These are phyloP conservation scores for Synaphobranchus kaupii DNA, from an alignment of 2,797 vertebrate genomes.

Conservation along the genomic window DNA sequence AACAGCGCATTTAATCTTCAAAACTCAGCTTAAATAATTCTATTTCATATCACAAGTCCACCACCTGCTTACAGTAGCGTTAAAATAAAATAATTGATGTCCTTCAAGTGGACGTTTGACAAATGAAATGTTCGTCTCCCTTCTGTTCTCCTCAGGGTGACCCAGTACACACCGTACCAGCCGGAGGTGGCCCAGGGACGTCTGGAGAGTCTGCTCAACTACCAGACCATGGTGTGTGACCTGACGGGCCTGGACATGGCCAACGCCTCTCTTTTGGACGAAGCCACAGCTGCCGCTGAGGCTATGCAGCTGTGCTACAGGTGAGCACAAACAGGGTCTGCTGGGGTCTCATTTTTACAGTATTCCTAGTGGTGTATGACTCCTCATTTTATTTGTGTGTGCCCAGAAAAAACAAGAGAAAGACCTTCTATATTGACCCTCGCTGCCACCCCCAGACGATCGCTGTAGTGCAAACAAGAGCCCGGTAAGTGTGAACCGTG, in stretches of 20 bases:
- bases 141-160: slow-evolving; percentile 77
- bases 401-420: slow-evolving; percentile 91
- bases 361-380: slow-evolving; percentile 29
- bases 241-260: slow-evolving; percentile 91
- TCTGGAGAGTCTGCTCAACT: slow-evolving; percentile 94
- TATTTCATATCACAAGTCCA: neutral
- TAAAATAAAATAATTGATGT: neutral
- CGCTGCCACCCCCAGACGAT: slow-evolving; percentile 98
- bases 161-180: slow-evolving; percentile 98
- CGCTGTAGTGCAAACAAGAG: slow-evolving; percentile 94
- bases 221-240: slow-evolving; percentile 97
- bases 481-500: slow-evolving; percentile 79
- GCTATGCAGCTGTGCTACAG: slow-evolving; percentile 97
- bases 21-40: too few relatives aligned
- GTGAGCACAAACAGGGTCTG: slow-evolving; percentile 58
- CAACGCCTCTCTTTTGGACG: slow-evolving; percentile 94
- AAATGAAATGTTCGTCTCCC: neutral
- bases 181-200: slow-evolving; percentile 96
- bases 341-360: neutral
- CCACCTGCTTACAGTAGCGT: neutral
- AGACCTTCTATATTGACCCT: slow-evolving; percentile 89
- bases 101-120: neutral
- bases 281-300: slow-evolving; percentile 94
- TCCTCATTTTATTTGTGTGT: slow-evolving; percentile 36
- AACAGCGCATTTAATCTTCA: too few relatives aligned